These are phyloP conservation scores for Willisornis vidua DNA, from an alignment of 2,113 vertebrate species.

Conservation along the genomic window DNA sequence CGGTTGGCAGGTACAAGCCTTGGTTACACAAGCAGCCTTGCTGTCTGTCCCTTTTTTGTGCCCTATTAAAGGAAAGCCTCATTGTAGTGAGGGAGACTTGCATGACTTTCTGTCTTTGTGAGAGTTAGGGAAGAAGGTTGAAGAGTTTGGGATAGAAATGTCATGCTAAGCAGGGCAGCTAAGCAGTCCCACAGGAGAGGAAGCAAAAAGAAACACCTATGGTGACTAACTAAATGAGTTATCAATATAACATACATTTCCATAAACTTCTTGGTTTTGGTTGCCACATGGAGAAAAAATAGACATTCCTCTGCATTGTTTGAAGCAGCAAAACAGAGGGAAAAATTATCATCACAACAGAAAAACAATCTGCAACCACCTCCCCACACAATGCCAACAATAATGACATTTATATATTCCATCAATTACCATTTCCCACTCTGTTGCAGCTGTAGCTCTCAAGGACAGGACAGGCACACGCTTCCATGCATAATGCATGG, in stretches of 20 bases:
- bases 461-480: constrained; percentile 1
- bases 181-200: neutral
- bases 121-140: neutral
- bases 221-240: neutral
- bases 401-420: constrained; percentile 65
- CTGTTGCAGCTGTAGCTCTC: constrained; percentile 58
- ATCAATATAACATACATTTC: neutral
- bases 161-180: neutral
- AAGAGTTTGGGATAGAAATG: neutral
- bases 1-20: neutral
- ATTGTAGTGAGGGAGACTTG: neutral
- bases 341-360: constrained; percentile 2
- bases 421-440: constrained; percentile 42
- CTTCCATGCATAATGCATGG: constrained; percentile 59
- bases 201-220: neutral
- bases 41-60: neutral
- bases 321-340: neutral
- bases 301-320: neutral
- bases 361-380: neutral
- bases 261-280: neutral
- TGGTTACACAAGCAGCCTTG: neutral
- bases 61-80: neutral
- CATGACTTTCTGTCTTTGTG: neutral
- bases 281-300: neutral
- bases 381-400: neutral